Conservation (phyloP, 2,888 invertebrate species). For the Lydus trimaculatus region DNA sequence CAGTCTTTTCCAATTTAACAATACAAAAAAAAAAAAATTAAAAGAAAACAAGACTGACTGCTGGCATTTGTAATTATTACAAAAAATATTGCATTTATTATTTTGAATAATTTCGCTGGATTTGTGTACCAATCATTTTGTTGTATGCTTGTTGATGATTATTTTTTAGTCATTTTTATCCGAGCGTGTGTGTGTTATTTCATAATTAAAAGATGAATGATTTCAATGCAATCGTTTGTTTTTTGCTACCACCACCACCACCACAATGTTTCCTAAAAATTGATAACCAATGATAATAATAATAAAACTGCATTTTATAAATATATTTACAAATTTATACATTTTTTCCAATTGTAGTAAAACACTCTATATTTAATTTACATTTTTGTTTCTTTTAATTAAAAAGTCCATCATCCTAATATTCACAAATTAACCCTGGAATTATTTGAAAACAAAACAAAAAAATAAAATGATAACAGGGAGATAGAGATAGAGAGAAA, state of each 20-base stretch:
- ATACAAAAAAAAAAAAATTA: too few relatives aligned
- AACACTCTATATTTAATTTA: constrained; percentile 55
- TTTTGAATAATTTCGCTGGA: constrained; percentile 7
- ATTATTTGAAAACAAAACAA: constrained; percentile 43
- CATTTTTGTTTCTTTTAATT: constrained; percentile 45
- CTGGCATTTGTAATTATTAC: constrained; percentile 25
- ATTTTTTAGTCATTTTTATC: background rate
- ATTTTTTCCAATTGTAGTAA: constrained; percentile 56
- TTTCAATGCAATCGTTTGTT: background rate
- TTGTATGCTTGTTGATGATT: background rate
- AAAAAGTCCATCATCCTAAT: constrained; percentile 49
- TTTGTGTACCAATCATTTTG: background rate
- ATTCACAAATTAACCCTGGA: constrained; percentile 46
- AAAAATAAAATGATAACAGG: constrained; percentile 49
- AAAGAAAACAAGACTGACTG: constrained; percentile 18
- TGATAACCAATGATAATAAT: background rate
- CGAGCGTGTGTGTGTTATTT: background rate
- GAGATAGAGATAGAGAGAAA: constrained; percentile 17
- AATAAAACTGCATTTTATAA: constrained; percentile 48
- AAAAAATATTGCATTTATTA: constrained; percentile 18
- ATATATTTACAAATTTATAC: constrained; percentile 61
- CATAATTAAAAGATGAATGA: background rate
- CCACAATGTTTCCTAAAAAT: too few relatives aligned
- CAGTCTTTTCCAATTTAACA: background rate
- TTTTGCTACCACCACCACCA: background rate